phyloP scores from a whole-genome alignment of 1,140 invertebrate species.

The Dreissena rostriformis region DNA sequence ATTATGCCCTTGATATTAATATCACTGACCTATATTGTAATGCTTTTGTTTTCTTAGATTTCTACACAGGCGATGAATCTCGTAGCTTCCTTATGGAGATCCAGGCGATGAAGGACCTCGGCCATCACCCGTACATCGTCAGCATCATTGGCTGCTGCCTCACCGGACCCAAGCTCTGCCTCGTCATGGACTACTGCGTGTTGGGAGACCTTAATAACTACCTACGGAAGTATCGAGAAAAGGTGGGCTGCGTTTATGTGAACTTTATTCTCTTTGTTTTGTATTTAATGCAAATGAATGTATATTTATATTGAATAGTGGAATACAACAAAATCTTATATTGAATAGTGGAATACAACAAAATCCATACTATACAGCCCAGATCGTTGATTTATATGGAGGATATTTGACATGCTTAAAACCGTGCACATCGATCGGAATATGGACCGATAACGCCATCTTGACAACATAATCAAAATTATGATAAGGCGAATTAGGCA shows the following conservation, averaged over 20 bases:
- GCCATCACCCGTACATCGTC: constrained; percentile 75
- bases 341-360: no score
- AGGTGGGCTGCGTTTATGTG: constrained; percentile 53
- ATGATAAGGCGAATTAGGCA: no score
- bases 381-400: no score
- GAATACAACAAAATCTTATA: no score
- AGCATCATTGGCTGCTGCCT: constrained; percentile 78
- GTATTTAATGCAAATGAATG: no score
- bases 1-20: not conserved
- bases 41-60: constrained; percentile 59
- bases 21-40: not conserved
- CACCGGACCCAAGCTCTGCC: constrained; percentile 59
- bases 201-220: constrained; percentile 95
- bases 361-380: no score
- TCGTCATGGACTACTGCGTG: constrained; percentile 96
- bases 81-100: constrained; percentile 75
- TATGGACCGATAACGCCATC: no score
- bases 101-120: constrained; percentile 76
- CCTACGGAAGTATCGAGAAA: constrained; percentile 88
- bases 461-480: no score
- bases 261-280: not conserved
- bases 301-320: no score
- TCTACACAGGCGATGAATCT: constrained; percentile 70
- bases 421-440: no score
- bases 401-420: no score